Conservation (phyloP, 2,888 invertebrate species). For the Metopia argyrocephala region DNA sequence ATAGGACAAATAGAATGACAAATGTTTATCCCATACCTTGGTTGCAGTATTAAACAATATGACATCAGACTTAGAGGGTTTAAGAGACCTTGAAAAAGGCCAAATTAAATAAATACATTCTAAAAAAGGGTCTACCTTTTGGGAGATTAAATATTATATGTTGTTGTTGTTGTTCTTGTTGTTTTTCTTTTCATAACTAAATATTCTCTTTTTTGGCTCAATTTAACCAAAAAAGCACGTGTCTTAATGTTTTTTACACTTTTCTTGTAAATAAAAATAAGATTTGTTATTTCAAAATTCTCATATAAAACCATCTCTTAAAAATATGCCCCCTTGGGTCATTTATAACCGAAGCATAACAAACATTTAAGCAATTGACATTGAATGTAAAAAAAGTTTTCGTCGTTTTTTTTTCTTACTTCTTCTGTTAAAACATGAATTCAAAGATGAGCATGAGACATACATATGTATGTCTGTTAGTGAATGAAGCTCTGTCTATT, state of each 20-base stretch:
- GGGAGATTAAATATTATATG: background rate
- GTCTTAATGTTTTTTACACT: background rate
- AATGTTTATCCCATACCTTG: too few relatives aligned
- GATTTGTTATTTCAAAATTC: background rate
- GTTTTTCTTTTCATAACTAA: conserved; percentile 6
- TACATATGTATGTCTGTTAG: background rate
- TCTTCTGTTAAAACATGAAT: too few relatives aligned
- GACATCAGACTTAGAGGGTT: background rate
- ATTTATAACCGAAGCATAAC: background rate
- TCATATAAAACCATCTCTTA: conserved; percentile 23
- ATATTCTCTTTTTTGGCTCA: conserved; percentile 38
- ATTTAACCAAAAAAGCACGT: conserved; percentile 40
- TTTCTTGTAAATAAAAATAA: background rate
- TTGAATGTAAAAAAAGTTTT: conserved; percentile 18
- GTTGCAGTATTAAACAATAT: background rate
- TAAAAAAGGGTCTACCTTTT: background rate
- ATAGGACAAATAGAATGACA: too few relatives aligned
- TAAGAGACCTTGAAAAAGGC: background rate
- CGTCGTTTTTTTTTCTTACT: too few relatives aligned
- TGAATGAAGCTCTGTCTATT: too few relatives aligned
- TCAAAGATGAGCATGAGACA: too few relatives aligned
- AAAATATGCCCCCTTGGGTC: conserved; percentile 23
- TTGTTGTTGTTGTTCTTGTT: background rate
- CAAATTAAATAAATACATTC: background rate
- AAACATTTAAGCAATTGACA: conserved; percentile 35